Evolutionary conservation across 2,113 vertebrate species (phyloP).

Genomic region (Desmodus rotundus): DNA sequence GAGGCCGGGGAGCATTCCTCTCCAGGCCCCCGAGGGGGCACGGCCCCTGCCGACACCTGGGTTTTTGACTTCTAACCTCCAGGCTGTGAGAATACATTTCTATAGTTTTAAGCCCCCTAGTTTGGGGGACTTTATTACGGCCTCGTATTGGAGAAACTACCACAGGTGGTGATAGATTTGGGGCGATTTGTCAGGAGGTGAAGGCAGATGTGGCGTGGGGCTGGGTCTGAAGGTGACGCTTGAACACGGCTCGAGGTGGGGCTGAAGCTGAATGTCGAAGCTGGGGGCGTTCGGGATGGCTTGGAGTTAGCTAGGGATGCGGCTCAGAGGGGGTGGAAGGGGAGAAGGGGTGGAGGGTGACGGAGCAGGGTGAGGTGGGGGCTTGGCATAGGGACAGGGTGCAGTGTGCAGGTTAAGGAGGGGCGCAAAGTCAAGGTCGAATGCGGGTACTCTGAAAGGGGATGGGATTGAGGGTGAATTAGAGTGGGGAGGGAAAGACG

Average conservation of each 20-base stretch:
- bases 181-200: accelerated
- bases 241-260: accelerated
- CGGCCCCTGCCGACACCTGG: background rate
- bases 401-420: background rate
- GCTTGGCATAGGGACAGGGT: background rate
- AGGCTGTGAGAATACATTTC: background rate
- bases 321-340: background rate
- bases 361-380: background rate
- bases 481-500: background rate
- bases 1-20: background rate
- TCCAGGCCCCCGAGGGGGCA: accelerated
- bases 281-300: background rate
- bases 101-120: background rate
- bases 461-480: background rate
- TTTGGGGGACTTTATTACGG: background rate
- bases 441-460: background rate
- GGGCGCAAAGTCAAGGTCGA: background rate
- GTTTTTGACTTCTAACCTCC: background rate
- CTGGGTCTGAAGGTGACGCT: background rate
- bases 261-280: background rate
- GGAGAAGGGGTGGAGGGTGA: background rate
- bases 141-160: accelerated
- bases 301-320: background rate
- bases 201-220: background rate
- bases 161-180: background rate